Conservation (phyloP, 1,140 invertebrate genomes). For the Drosophila dunni region DNA sequence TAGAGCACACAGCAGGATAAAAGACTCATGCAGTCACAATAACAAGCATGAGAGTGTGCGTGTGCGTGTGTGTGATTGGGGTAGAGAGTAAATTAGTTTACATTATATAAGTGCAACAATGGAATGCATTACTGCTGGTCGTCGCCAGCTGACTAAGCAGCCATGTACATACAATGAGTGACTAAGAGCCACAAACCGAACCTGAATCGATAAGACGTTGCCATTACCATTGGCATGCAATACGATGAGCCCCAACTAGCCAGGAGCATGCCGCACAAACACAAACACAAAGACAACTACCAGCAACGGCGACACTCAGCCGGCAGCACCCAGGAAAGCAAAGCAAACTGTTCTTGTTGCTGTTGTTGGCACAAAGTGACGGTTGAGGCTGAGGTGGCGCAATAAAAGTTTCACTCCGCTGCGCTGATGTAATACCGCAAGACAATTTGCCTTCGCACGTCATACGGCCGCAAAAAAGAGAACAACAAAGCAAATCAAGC, state of each 20-base stretch:
- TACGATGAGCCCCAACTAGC: conserved; percentile 39
- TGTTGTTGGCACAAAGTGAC: conserved; percentile 21
- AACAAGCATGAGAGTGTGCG: conserved; percentile 34
- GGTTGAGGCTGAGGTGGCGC: conserved; percentile 46
- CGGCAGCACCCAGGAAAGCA: conserved; percentile 42
- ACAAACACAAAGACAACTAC: not conserved
- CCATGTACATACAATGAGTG: conserved; percentile 6
- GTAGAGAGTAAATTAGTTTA: conserved; percentile 14
- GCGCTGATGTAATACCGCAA: conserved; percentile 81
- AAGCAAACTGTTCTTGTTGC: conserved; percentile 45
- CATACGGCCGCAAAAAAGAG: conserved; percentile 50
- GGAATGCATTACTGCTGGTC: conserved; percentile 41
- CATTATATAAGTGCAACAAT: conserved; percentile 52
- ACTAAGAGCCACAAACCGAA: conserved; percentile 39
- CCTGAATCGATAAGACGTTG: conserved; percentile 53
- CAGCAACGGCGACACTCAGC: conserved; percentile 58
- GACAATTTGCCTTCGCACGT: conserved; percentile 71
- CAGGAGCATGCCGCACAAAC: conserved; percentile 48
- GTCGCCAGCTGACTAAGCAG: conserved; percentile 40
- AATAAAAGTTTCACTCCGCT: conserved; percentile 71
- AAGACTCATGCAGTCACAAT: conserved; percentile 35
- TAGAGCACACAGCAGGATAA: conserved; percentile 34
- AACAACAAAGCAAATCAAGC: conserved; percentile 47
- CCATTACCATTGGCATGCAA: conserved; percentile 43
- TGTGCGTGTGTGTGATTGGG: conserved; percentile 5